These are phyloP conservation scores for Eupeodes corollae DNA, from an alignment of 1,140 invertebrate species.

Conservation along the genomic window DNA sequence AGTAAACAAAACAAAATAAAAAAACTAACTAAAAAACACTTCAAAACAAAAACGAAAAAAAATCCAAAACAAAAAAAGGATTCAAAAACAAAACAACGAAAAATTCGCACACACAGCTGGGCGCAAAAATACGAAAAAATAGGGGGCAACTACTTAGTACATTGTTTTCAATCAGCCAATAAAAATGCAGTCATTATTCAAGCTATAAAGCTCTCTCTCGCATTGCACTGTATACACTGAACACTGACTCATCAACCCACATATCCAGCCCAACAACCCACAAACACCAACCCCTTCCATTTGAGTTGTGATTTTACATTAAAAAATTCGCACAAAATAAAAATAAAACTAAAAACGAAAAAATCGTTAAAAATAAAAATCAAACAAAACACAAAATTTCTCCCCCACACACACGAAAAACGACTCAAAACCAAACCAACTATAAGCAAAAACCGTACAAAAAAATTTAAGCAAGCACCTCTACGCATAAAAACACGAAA, in stretches of 20 bases:
- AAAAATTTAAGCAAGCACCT: too few species aligned
- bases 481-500: background rate
- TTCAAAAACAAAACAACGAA: conserved; percentile 9
- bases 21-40: conserved; percentile 5
- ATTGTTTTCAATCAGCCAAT: conserved; percentile 29
- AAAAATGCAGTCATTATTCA: conserved; percentile 33
- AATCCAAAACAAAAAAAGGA: conserved; percentile 10
- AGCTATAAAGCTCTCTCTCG: conserved; percentile 1
- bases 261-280: background rate
- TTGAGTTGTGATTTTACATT: background rate
- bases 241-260: background rate
- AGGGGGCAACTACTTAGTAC: conserved; percentile 27
- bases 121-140: conserved; percentile 5
- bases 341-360: conserved; percentile 24
- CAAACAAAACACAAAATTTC: conserved; percentile 5
- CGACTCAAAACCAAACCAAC: too few species aligned
- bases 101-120: background rate
- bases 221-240: background rate
- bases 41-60: conserved; percentile 2
- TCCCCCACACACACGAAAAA: too few species aligned
- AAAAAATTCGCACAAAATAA: conserved; percentile 9
- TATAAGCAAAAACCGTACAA: too few species aligned
- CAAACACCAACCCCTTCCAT: background rate
- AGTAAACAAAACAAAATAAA: background rate
- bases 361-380: conserved; percentile 17